Evolutionary conservation across 2,888 invertebrate genomes (phyloP), one percentile per base, ranked within the genome.

Genomic region (Stramonita haemastoma): DNA sequence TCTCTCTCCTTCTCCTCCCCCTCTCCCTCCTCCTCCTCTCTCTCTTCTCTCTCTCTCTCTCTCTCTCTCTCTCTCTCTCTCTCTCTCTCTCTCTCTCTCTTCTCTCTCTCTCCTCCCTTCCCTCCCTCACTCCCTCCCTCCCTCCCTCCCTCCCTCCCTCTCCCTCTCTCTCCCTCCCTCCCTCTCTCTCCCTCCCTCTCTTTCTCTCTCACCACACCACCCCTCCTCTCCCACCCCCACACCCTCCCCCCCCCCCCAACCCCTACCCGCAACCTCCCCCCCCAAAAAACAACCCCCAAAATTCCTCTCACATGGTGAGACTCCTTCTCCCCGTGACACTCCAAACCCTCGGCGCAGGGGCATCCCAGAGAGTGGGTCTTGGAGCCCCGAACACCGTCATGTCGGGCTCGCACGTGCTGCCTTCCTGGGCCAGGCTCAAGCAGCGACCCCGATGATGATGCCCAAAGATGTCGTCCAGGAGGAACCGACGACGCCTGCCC

Each of bases 271-370:
- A 34, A n/a, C n/a, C 81, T 2, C 22, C 17, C 46, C 60, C 34
- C 22, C 32, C n/a, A n/a, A n/a, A n/a, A n/a, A n/a, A n/a, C n/a
- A n/a, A 0, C 60, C 57, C 34, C 56, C 66, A 19, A n/a, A n/a
- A n/a, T n/a, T 36, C 19, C 17, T 46, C 87, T 36, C 15, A 87
- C 87, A 17, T 73, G 22, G 29, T 87, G 87, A n/a, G 87, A 87
- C 73, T 87, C 87, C 15, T 13, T 22, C 46, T 73, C 87, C 19
- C 87, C 87, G 73, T 87, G 87, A 19, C 87, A 87, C 46, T 87
- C 87, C 36, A 87, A 36, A 2, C 46, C 73, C 36, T 22, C 26
- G 22, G 87, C 73, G 46, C 87, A 87, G 4, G 87, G 87, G 34
- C 87, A 87, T 46, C 73, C 87, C 19, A 87, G 46, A n/a, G 26